Evolutionary conservation across 2,113 vertebrate genomes (phyloP).

Genomic region (Tretioscincus oriximinensis): DNA sequence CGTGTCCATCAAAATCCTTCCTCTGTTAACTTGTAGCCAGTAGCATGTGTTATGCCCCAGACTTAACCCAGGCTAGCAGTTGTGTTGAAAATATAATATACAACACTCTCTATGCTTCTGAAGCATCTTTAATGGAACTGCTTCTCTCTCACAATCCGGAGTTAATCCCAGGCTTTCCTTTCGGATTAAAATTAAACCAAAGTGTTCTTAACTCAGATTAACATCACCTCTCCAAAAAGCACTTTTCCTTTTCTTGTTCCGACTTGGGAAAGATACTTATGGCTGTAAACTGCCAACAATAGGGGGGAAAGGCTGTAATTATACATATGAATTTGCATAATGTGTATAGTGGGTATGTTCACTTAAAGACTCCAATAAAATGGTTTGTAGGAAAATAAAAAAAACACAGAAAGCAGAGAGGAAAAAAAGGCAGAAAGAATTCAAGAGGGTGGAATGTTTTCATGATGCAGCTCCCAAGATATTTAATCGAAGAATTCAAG

Average conservation of each 20-base stretch:
- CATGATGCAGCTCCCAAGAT: no score
- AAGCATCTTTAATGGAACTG: slow-evolving; percentile 1
- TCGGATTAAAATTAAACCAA: slow-evolving; percentile 24
- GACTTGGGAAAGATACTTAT: neutral
- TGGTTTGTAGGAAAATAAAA: neutral
- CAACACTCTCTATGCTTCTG: neutral
- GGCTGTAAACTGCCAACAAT: neutral
- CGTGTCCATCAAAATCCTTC: neutral
- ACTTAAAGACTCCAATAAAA: neutral
- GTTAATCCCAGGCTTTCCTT: slow-evolving; percentile 20
- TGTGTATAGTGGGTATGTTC: no score
- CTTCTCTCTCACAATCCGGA: neutral
- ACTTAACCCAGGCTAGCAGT: neutral
- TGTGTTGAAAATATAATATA: neutral
- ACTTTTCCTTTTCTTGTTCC: no score
- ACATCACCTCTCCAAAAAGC: slow-evolving; percentile 5
- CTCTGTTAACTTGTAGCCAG: neutral
- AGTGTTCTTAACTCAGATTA: slow-evolving; percentile 15
- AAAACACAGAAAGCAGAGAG: neutral
- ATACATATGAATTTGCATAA: neutral
- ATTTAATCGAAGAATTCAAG: no score
- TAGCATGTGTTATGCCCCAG: neutral
- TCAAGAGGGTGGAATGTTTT: neutral
- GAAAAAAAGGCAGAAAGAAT: no score
- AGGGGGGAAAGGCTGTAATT: no score